Base-by-base conservation (phyloP, 2,113 vertebrate species). In the Casuarius casuarius region DNA sequence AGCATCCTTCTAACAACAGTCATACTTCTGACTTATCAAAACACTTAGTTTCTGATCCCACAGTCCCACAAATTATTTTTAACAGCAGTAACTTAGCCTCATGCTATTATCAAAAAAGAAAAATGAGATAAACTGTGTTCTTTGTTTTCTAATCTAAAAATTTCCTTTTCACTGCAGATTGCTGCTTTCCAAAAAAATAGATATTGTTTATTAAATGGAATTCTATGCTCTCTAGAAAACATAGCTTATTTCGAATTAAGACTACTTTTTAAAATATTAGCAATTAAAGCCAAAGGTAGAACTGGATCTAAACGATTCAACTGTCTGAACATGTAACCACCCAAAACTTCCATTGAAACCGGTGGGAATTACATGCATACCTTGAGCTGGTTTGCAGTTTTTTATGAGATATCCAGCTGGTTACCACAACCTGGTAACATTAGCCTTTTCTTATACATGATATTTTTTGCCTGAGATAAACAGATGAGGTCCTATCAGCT, bases 1-100 rank as follows among this genome's bases (percentile, higher is more conserved):
- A 79, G 5, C 73, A 77, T 95, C 76, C 54, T 90, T 94, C 51
- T 90, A 54, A 80, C 89, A 95, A 80, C 90, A 87, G 26, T 65
- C 74, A 44, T 86, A 40, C 26, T 67, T 19, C 40, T 92, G 83
- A 44, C 65, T 88, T 87, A 91, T 93, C 40, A 77, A 93, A 92
- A 90, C 46, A 42, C 51, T 73, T 89, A 12, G 38, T 96, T 89
- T 87, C 61, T 75, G 61, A 90, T 81, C 76, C 40, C 42, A 89
- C 33, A 49, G 31, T 92, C 38, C 38, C 82, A 51, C 71, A 89
- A 86, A 88, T 58, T 20, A 65, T 89, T 93, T 94, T 87, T 90
- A 95, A 72, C 44, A 90, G 28, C 28, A 40, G 42, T 75, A 90
- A 84, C 21, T 44, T 68, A 80, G 46, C 25, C 21, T 89, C 18